These are phyloP conservation scores for Drosophila punjabiensis DNA, from an alignment of 1,140 invertebrate species.

Conservation along the genomic window DNA sequence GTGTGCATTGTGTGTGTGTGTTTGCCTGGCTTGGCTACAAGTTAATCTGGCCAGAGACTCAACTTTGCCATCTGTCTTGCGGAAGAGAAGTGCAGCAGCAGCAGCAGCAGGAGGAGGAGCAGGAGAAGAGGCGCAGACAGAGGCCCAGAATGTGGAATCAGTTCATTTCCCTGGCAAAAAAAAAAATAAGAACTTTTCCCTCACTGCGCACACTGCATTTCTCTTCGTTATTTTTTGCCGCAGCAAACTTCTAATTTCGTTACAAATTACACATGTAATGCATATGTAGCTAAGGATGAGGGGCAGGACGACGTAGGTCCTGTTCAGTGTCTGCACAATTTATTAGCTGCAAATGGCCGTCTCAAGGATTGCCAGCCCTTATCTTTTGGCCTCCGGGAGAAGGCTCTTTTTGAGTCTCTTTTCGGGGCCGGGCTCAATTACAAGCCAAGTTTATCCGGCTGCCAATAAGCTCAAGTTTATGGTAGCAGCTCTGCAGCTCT, in stretches of 20 bases:
- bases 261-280: constrained; percentile 83
- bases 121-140: constrained; percentile 14
- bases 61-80: constrained; percentile 70
- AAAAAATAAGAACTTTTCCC: constrained; percentile 37
- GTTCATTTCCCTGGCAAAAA: constrained; percentile 65
- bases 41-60: constrained; percentile 78
- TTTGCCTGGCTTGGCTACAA: constrained; percentile 69
- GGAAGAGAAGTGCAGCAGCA: constrained; percentile 13
- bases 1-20: constrained; percentile 16
- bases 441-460: constrained; percentile 75
- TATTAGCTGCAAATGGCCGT: constrained; percentile 65
- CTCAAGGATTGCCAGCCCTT: constrained; percentile 11
- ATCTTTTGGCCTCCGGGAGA: constrained; percentile 25
- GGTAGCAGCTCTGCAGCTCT: constrained; percentile 24
- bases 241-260: constrained; percentile 78
- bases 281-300: constrained; percentile 58
- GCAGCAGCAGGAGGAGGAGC: constrained; percentile 7
- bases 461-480: constrained; percentile 79
- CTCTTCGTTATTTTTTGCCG: constrained; percentile 38
- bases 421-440: constrained; percentile 50
- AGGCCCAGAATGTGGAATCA: constrained; percentile 22
- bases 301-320: not conserved
- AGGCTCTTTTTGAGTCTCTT: constrained; percentile 1
- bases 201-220: constrained; percentile 20
- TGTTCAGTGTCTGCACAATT: constrained; percentile 50